Evolutionary conservation across 1,140 invertebrate genomes (phyloP), one percentile per base, ranked within the genome.

Genomic region (Maconellicoccus hirsutus): DNA sequence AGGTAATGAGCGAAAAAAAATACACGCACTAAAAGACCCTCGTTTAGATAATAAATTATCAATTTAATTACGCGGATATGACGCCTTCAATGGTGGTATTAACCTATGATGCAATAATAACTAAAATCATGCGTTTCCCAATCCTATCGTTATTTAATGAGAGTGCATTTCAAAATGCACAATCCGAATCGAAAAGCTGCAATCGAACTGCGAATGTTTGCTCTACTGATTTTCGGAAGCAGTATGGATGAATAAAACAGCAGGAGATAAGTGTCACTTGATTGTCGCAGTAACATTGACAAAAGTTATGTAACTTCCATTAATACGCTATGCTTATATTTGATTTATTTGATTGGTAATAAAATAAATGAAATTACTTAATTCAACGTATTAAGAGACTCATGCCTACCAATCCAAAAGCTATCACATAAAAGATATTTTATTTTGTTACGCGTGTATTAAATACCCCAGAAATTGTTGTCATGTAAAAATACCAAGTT

Each of bases 211-310:
- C 12, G 12, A 33, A 12, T 52, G n/a, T 3, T 52, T 52, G 42
- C 42, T 52, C 42, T 52, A 52, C n/a, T 52, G 42, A 52, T 52
- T 52, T 52, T 52, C 42, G 42, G 42, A 52, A 52, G n/a, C 42
- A 52, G n/a, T 16, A 52, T 52, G 10, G 42, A 52, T 52, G 42
- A 52, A 52, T 52, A 19, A 52, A 52, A 52, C 42, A 52, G 42
- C 42, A 16, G 42, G 42, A 52, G 42, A 16, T 52, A 52, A 16
- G 42, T 52, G n/a, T 19, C n/a, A 14, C 6, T 19, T 2, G 42
- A 52, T 19, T 52, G 42, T 52, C 16, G 42, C n/a, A 52, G 12
- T 3, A 52, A 16, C 42, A 52, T 19, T 52, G n/a, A 14, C 42
- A 16, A 52, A 52, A 19, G 42, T 52, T 52, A 52, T 16, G 16